Evolutionary conservation across 2,113 vertebrate species (phyloP).

Genomic region (Anser brachyrhynchus): DNA sequence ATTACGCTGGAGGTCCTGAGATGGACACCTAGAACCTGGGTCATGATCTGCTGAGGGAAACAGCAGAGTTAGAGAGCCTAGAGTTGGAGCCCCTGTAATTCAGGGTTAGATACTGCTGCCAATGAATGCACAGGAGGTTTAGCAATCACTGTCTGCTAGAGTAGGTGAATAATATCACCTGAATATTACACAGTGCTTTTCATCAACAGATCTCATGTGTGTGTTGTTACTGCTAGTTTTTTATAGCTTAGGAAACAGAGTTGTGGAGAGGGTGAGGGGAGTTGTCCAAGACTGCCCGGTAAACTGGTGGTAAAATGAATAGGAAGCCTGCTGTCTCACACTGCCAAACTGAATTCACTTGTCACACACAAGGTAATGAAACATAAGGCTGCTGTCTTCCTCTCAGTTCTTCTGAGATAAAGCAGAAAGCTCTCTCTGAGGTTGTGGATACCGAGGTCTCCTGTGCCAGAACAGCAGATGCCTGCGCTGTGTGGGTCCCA

Average conservation of each 20-base stretch:
- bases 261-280: neutral
- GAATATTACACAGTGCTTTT: neutral
- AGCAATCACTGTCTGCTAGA: neutral
- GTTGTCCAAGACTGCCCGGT: neutral
- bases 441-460: slow-evolving; percentile 1
- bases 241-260: neutral
- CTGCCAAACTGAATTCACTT: slow-evolving; percentile 27
- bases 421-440: slow-evolving; percentile 20
- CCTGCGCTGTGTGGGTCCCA: slow-evolving; percentile 14
- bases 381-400: slow-evolving; percentile 56
- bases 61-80: neutral
- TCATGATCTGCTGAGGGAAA: neutral
- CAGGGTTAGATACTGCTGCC: neutral
- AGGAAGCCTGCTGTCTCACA: slow-evolving; percentile 6
- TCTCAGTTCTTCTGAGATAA: slow-evolving; percentile 4
- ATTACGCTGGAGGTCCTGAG: neutral
- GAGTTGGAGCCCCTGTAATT: neutral
- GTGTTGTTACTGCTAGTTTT: neutral
- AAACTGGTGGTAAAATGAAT: neutral
- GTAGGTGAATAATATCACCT: neutral
- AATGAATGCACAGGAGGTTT: neutral
- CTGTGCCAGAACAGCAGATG: slow-evolving; percentile 54
- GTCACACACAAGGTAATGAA: neutral
- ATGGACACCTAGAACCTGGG: neutral
- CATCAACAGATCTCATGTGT: neutral